phyloP scores from a whole-genome alignment of 2,888 invertebrate species.

The Spisula solida region DNA sequence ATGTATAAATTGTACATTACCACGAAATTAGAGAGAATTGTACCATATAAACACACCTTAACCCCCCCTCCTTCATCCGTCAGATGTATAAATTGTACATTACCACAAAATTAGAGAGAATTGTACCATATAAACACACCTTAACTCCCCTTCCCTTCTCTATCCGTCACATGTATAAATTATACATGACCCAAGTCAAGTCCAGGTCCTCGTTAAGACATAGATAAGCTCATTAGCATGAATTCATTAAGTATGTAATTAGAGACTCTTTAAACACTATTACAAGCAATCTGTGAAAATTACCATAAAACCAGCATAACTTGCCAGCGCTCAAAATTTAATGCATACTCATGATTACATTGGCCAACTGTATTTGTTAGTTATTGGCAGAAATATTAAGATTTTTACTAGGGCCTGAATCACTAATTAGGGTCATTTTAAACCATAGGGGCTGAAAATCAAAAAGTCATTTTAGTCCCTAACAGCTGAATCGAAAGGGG shows the following conservation, averaged over 20 bases:
- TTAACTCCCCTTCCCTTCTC: neutral
- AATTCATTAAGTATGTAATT: slow-evolving; percentile 16
- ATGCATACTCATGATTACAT: too few species aligned
- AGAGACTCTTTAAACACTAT: neutral
- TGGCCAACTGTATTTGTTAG: too few species aligned
- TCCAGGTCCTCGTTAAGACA: neutral
- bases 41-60: slow-evolving; percentile 9
- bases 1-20: neutral
- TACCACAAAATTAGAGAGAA: neutral
- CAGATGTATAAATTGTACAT: neutral
- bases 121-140: neutral
- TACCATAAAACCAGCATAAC: neutral
- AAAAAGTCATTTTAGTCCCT: too few species aligned
- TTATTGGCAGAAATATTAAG: too few species aligned
- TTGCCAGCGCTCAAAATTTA: neutral
- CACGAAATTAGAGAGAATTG: too few species aligned
- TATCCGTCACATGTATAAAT: neutral
- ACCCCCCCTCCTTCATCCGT: too few species aligned
- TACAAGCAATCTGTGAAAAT: neutral
- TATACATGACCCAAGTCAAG: neutral
- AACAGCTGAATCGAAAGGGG: too few species aligned
- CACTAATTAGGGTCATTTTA: too few species aligned
- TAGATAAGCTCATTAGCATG: slow-evolving; percentile 33
- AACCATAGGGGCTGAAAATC: too few species aligned
- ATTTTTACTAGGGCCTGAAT: too few species aligned